Conservation (phyloP, 2,113 vertebrate genomes). For the Dolichotis patagonum region DNA sequence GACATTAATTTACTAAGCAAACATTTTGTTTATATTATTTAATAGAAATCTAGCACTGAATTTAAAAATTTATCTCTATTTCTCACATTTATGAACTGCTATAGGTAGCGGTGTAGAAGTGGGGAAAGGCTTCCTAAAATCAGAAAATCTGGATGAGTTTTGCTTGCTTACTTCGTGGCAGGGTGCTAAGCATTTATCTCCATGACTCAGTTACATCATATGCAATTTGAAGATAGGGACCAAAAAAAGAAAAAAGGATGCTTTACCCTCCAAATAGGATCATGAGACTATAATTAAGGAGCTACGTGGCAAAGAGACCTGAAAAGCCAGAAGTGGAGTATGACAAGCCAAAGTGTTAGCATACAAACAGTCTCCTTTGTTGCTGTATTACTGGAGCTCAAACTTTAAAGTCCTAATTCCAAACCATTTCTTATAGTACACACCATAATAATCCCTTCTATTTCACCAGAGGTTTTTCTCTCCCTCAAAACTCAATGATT, state of each 20-base stretch:
- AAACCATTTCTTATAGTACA: not conserved
- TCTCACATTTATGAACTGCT: constrained; percentile 47
- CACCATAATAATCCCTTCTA: not conserved
- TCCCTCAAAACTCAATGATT: constrained; percentile 7
- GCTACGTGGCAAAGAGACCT: not conserved
- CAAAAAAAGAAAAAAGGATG: not conserved
- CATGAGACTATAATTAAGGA: not conserved
- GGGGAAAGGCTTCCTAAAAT: constrained; percentile 2
- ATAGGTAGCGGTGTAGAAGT: not conserved
- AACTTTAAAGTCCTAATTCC: not conserved
- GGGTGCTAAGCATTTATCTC: not conserved
- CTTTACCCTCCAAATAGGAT: not conserved
- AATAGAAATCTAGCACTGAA: not conserved
- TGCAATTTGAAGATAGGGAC: not conserved
- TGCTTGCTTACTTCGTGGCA: not conserved
- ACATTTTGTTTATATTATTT: constrained; percentile 2
- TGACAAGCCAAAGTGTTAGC: not conserved
- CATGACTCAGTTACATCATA: not conserved
- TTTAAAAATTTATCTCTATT: not conserved
- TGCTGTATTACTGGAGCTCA: not conserved
- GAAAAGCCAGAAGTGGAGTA: not conserved
- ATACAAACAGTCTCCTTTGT: not conserved
- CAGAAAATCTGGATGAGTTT: not conserved
- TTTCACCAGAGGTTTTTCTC: not conserved
- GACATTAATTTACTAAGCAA: not conserved